These are phyloP conservation scores for Cryptocheilus praepositus DNA, from an alignment of 2,888 invertebrate genomes.

Conservation along the genomic window DNA sequence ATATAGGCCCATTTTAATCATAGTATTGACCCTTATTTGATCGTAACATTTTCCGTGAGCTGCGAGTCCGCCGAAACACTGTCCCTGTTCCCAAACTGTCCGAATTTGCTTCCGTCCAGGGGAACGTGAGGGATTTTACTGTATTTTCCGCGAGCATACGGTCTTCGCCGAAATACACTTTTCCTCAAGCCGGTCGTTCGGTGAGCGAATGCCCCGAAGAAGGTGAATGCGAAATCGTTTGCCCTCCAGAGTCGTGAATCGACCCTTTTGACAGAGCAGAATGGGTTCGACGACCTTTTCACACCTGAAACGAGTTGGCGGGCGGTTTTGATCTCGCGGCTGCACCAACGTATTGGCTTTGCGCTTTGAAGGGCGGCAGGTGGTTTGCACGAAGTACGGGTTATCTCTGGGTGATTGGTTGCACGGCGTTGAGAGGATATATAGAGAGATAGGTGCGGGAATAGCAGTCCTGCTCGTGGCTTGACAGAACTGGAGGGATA, in stretches of 20 bases:
- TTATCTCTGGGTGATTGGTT: slow-evolving; percentile 34
- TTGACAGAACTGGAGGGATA: slow-evolving; percentile 8
- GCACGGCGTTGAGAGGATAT: slow-evolving; percentile 12
- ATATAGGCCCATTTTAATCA: no score
- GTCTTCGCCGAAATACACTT: no score
- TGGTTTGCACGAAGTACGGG: slow-evolving; percentile 24
- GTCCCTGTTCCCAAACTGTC: no score
- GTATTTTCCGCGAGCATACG: no score
- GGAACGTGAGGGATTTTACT: no score
- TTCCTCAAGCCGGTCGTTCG: no score
- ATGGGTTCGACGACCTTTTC: slow-evolving; percentile 14
- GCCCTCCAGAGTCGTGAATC: neutral
- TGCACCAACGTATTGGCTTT: neutral
- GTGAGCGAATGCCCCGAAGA: no score
- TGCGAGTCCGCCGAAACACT: no score
- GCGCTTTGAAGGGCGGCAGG: slow-evolving; percentile 22
- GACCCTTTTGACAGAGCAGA: slow-evolving; percentile 16
- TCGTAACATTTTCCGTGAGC: no score
- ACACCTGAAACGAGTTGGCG: slow-evolving; percentile 2
- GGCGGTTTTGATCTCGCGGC: slow-evolving; percentile 12
- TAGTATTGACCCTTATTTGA: no score
- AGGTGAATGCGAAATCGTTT: no score
- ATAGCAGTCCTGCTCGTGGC: slow-evolving; percentile 11
- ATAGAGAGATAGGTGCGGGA: neutral
- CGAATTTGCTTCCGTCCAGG: no score